Base-by-base conservation (phyloP, 2,113 vertebrate species). In the Piaya cayana region DNA sequence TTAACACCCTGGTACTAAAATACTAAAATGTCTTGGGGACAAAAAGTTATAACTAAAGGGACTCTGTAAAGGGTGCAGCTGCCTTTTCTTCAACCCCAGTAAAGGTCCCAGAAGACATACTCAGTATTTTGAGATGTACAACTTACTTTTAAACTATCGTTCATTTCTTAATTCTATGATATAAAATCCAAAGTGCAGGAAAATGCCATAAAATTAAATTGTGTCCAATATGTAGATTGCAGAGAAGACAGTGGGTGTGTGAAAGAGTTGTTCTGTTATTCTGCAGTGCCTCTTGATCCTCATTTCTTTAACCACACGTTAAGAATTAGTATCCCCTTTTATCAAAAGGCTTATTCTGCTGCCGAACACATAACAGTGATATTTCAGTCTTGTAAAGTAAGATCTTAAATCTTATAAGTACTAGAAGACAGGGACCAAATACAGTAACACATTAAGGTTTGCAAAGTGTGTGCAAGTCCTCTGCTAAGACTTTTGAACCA, bases 71-170 rank as follows among this genome's bases (percentile, higher is more conserved):
- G 39, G 39, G 39, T 39, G 39, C 39, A 39, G 36, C 53, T 86
- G 39, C 25, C 10, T 53, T 86, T 37, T 37, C 58, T 58, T 82
- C 59, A 21, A 34, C 37, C 11, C 32, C 4, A 1, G 2, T 8
- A 58, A 71, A 58, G 42, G 68, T 81, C 78, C 37, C 36, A 45
- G 42, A 64, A 58, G 52, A 77, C 49, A 75, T 36, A 42, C 34
- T 42, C 62, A 69, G 25, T 12, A 10, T 83, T 90, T 84, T 80
- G 53, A 78, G 86, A 88, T 60, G 23, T 18, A 62, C 76, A 50
- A 74, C 68, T 97, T 94, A 72, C 78, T 92, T 96, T 97, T 84
- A 89, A 95, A 84, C 85, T 80, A 76, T 84, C 36, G 78, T 77
- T 91, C 68, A 67, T 93, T 89, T 72, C 53, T 79, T 94, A 65